Percentiles rank a stretch among this genome's conserved stretches.
Evolutionary conservation across 2,888 invertebrate genomes (phyloP).

Genomic region (Drosophila melanocephala): DNA sequence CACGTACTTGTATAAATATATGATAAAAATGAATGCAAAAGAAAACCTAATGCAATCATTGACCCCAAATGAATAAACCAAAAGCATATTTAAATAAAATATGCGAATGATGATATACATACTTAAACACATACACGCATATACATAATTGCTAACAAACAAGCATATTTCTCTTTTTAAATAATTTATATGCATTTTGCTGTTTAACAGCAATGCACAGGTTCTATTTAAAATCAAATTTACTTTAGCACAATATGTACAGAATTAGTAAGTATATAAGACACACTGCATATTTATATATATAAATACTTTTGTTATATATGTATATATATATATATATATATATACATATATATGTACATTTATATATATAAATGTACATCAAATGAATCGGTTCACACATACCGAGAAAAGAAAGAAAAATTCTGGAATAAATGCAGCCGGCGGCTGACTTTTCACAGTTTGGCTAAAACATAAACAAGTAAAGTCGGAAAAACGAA

Average conservation of each 20-base stretch:
- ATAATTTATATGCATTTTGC: constrained; percentile 20
- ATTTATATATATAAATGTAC: constrained; percentile 1
- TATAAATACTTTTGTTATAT: constrained; percentile 1
- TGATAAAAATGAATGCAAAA: constrained; percentile 27
- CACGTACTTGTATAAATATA: background rate
- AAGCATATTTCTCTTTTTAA: constrained; percentile 9
- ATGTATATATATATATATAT: constrained; percentile 14
- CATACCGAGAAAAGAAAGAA: constrained; percentile 24
- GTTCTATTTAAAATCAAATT: constrained; percentile 30
- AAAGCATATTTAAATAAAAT: constrained; percentile 61
- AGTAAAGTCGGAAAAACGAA: constrained; percentile 63
- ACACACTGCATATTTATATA: background rate
- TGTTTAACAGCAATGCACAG: constrained; percentile 8
- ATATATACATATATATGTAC: constrained; percentile 10
- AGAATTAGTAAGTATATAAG: background rate
- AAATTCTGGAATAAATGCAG: constrained; percentile 76
- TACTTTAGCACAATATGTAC: constrained; percentile 5
- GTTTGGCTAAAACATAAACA: constrained; percentile 73
- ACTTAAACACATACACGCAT: background rate
- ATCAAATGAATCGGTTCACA: constrained; percentile 32
- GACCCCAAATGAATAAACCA: constrained; percentile 56
- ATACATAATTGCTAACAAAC: constrained; percentile 12
- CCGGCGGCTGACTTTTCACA: constrained; percentile 66
- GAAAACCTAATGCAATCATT: constrained; percentile 56
- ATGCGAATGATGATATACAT: constrained; percentile 52